Percentiles rank a stretch among this genome's conserved stretches.
These are phyloP conservation scores for Malacoraja senta DNA, from an alignment of 2,797 vertebrate species.

Conservation along the genomic window DNA sequence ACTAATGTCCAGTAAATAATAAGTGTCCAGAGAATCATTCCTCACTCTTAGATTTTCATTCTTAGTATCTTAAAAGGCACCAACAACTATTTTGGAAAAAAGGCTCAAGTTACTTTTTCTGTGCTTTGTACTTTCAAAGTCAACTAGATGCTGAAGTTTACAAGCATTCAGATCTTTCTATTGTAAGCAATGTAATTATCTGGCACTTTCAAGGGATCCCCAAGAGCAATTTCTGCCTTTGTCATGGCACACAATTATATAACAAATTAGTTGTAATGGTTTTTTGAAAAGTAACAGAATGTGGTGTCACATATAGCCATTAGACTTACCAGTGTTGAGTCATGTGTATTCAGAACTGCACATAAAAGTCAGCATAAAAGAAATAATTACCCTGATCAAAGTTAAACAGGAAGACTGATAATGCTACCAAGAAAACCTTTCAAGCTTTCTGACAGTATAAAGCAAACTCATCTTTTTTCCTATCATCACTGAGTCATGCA, in stretches of 20 bases:
- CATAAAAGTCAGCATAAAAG: slow-evolving; percentile 48
- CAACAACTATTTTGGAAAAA: slow-evolving; percentile 36
- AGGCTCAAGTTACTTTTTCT: slow-evolving; percentile 39
- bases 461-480: slow-evolving; percentile 43
- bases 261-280: slow-evolving; percentile 38
- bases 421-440: slow-evolving; percentile 45
- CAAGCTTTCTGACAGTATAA: slow-evolving; percentile 42
- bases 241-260: slow-evolving; percentile 38
- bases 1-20: slow-evolving; percentile 6
- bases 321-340: slow-evolving; percentile 45
- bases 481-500: slow-evolving; percentile 45
- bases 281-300: slow-evolving; percentile 42
- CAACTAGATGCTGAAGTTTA: slow-evolving; percentile 33
- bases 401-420: slow-evolving; percentile 47
- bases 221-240: slow-evolving; percentile 42
- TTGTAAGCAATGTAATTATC: slow-evolving; percentile 40
- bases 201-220: slow-evolving; percentile 39
- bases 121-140: slow-evolving; percentile 40
- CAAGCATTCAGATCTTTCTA: slow-evolving; percentile 30
- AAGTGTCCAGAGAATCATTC: neutral
- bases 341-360: slow-evolving; percentile 45
- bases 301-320: slow-evolving; percentile 40
- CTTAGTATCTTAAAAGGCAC: slow-evolving; percentile 8
- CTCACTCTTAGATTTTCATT: slow-evolving; percentile 26
- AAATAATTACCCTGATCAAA: slow-evolving; percentile 46